phyloP scores from a whole-genome alignment of 1,140 invertebrate genomes.

The Macrobrachium rosenbergii region DNA sequence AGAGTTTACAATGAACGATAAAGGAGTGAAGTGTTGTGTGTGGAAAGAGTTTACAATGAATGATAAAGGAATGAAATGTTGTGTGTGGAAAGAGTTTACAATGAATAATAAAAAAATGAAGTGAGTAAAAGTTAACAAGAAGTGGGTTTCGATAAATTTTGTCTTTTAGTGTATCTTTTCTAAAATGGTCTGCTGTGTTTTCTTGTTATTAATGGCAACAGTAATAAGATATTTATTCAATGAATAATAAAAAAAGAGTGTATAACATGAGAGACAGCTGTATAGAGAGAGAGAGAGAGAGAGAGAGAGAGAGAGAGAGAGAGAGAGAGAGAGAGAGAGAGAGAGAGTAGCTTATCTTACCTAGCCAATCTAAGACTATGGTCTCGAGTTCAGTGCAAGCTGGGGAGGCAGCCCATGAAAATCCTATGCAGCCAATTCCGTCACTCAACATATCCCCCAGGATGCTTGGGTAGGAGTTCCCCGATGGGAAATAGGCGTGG shows the following conservation, averaged over 20 bases:
- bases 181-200: too few species aligned
- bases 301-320: neutral
- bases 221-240: too few species aligned
- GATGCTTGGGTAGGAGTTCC: conserved; percentile 97
- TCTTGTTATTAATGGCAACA: too few species aligned
- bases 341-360: conserved; percentile 72
- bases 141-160: too few species aligned
- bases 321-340: neutral
- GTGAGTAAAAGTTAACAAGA: neutral
- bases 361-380: conserved; percentile 97
- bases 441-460: conserved; percentile 97
- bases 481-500: conserved; percentile 98
- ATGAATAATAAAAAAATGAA: too few species aligned
- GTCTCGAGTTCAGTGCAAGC: conserved; percentile 98
- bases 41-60: too few species aligned
- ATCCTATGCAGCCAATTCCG: conserved; percentile 96
- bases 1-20: too few species aligned
- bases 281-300: neutral
- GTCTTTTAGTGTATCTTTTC: too few species aligned
- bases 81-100: too few species aligned
- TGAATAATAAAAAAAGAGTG: too few species aligned
- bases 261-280: neutral
- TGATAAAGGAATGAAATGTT: too few species aligned
- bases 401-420: conserved; percentile 98
- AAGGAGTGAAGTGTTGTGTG: too few species aligned